Evolutionary conservation across 2,113 vertebrate species (phyloP).

Genomic region (Lynx canadensis): DNA sequence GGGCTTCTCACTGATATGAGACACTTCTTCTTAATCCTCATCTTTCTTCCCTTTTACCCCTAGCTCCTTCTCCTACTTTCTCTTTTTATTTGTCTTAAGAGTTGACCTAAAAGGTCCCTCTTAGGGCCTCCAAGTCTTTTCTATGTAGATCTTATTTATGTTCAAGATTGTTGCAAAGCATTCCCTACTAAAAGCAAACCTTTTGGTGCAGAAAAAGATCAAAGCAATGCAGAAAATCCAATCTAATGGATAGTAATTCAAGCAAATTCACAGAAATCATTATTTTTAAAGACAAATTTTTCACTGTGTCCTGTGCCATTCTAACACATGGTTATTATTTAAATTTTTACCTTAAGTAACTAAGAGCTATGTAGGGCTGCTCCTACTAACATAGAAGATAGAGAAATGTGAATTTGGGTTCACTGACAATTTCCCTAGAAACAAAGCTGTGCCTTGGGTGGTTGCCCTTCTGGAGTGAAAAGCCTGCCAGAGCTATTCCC

Average conservation of each 20-base stretch:
- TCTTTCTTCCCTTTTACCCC: neutral
- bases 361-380: neutral
- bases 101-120: neutral
- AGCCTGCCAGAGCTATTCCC: neutral
- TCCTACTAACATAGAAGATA: neutral
- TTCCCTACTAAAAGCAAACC: neutral
- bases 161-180: neutral
- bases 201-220: neutral
- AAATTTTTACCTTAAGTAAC: neutral
- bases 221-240: conserved; percentile 20
- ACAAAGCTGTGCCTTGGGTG: neutral
- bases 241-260: neutral
- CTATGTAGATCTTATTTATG: neutral
- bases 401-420: neutral
- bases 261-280: neutral
- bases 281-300: neutral
- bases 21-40: neutral
- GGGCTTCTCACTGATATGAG: neutral
- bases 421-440: neutral
- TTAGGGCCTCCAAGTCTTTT: neutral
- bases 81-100: neutral
- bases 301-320: neutral
- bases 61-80: neutral
- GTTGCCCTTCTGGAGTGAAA: neutral
- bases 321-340: neutral